Evolutionary conservation across 2,113 vertebrate genomes (phyloP).

Genomic region (Osmerus eperlanus): DNA sequence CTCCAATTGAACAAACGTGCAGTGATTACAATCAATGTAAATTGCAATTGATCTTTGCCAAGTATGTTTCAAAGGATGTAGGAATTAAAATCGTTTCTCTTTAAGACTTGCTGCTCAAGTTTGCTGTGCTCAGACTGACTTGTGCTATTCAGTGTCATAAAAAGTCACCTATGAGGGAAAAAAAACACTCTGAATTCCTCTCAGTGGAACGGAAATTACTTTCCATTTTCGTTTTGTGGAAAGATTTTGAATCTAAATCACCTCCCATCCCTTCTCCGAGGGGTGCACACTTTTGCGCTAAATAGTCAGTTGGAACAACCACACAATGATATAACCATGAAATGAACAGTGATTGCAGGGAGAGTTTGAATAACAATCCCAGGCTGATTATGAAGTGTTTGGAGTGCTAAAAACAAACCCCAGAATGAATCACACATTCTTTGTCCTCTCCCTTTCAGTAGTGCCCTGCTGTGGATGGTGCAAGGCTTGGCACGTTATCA

Average conservation of each 20-base stretch:
- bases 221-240: neutral
- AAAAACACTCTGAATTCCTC: neutral
- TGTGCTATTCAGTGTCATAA: conserved; percentile 1
- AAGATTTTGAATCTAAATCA: neutral
- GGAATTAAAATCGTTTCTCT: neutral
- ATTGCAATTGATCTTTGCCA: neutral
- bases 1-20: neutral
- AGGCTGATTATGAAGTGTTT: neutral
- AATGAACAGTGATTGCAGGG: conserved; percentile 12
- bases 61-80: neutral
- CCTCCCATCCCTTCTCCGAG: neutral
- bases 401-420: neutral
- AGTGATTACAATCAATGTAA: neutral
- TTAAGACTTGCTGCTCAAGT: neutral
- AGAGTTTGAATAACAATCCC: neutral
- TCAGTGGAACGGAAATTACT: conserved; percentile 1
- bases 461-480: neutral
- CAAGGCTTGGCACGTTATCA: too few relatives aligned
- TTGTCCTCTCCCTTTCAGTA: neutral
- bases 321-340: conserved; percentile 6
- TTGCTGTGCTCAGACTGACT: neutral
- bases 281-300: neutral
- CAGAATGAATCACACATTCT: neutral
- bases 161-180: neutral
- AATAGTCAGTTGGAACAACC: neutral